phyloP scores from a whole-genome alignment of 1,140 invertebrate genomes.

The Anastatus disparis region DNA sequence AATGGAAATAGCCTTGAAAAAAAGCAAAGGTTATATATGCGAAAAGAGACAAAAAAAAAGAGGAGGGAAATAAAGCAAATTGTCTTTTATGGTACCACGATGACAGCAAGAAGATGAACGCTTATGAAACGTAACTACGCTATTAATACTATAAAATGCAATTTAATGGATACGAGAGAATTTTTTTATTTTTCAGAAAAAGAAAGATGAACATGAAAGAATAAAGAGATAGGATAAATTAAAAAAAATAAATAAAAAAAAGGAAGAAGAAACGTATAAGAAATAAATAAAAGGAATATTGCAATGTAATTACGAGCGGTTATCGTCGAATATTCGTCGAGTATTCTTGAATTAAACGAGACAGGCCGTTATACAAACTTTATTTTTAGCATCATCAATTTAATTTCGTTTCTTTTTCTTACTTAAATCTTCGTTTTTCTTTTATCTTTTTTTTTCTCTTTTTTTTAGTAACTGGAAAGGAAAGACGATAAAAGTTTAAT shows the following conservation, averaged over 20 bases:
- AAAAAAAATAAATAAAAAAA: not conserved
- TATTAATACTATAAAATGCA: conserved; percentile 32
- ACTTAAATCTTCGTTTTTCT: not conserved
- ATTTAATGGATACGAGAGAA: conserved; percentile 23
- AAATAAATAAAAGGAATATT: conserved; percentile 22
- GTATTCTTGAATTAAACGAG: conserved; percentile 32
- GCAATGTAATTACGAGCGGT: conserved; percentile 28
- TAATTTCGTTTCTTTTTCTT: not conserved
- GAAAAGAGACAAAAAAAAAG: not conserved
- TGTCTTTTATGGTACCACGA: not conserved
- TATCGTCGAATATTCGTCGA: conserved; percentile 29
- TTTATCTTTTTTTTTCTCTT: conserved; percentile 8
- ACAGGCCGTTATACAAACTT: conserved; percentile 31
- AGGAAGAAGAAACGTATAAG: not conserved
- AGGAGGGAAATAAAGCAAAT: not conserved
- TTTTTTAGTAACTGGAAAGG: conserved; percentile 5
- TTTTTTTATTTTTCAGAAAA: no score
- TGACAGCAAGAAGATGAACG: not conserved
- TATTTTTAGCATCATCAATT: conserved; percentile 25
- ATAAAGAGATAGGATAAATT: not conserved
- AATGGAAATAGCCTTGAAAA: not conserved
- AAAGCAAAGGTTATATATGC: not conserved
- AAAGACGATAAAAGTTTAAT: conserved; percentile 34
- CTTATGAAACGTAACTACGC: conserved; percentile 30
- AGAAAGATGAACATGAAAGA: conserved; percentile 8